Conservation (phyloP, 1,140 invertebrate species). For the Tetramorium alpestre region DNA sequence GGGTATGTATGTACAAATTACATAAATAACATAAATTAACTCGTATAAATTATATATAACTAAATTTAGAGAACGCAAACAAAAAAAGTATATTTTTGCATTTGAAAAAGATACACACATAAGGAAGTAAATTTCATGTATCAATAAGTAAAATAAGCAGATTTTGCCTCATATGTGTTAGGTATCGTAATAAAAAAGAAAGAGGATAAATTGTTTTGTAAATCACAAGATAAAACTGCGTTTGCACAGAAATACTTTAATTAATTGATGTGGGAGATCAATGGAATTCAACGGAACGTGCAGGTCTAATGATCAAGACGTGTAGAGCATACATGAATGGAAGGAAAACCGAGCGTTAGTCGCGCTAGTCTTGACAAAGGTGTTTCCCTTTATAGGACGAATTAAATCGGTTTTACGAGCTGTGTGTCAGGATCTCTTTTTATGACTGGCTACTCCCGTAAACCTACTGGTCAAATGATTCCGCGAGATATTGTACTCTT, state of each 20-base stretch:
- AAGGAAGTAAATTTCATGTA: not conserved
- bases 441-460: constrained; percentile 68
- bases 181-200: not conserved
- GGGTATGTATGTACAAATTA: no score
- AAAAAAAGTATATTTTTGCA: not conserved
- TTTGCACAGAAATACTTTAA: not conserved
- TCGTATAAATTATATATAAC: no score
- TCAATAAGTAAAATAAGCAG: not conserved
- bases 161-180: not conserved
- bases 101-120: not conserved
- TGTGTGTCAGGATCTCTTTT: constrained; percentile 72
- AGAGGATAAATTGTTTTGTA: not conserved
- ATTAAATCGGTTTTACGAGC: constrained; percentile 72
- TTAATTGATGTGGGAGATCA: not conserved
- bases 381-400: constrained; percentile 72
- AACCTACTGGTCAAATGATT: constrained; percentile 70
- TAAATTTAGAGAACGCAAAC: no score
- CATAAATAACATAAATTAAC: no score
- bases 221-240: not conserved
- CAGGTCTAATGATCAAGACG: not conserved
- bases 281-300: constrained; percentile 17
- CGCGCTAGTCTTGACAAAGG: constrained; percentile 33
- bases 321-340: constrained; percentile 8
- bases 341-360: constrained; percentile 31
- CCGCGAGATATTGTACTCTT: constrained; percentile 58